Conservation (phyloP, 2,113 vertebrate genomes). For the Plecturocebus donacophilus region DNA sequence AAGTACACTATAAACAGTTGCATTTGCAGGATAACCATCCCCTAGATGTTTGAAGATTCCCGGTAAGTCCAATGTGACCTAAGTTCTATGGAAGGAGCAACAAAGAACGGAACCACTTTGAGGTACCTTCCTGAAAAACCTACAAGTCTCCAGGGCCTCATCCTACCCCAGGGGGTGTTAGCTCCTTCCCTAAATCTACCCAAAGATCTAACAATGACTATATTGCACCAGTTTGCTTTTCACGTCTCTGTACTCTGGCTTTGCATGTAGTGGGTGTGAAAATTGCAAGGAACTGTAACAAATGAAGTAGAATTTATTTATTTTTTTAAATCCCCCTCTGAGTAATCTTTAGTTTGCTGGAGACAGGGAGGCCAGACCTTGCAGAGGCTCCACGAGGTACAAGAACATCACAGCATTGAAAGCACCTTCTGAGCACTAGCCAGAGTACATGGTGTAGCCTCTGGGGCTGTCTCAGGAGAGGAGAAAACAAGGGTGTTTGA, state of each 20-base stretch:
- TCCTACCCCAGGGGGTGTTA: not conserved
- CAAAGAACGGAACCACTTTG: not conserved
- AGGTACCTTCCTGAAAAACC: not conserved
- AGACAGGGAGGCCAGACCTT: not conserved
- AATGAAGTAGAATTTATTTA: not conserved
- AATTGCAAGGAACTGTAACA: not conserved
- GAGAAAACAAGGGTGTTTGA: not conserved
- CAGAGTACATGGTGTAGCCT: not conserved
- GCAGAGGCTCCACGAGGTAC: not conserved
- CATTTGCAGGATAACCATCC: not conserved
- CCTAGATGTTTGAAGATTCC: not conserved
- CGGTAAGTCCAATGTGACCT: not conserved
- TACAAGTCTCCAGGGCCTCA: not conserved
- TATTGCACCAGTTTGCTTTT: not conserved
- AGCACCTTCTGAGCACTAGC: rapidly evolving
- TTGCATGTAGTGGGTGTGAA: not conserved
- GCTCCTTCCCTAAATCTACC: not conserved
- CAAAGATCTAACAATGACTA: not conserved
- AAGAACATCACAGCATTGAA: too few relatives aligned
- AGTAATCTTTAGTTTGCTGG: not conserved
- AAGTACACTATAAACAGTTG: not conserved
- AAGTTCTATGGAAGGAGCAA: not conserved
- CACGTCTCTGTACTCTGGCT: not conserved
- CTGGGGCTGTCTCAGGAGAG: not conserved
- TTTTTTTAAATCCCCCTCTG: not conserved